Evolutionary conservation across 2,888 invertebrate species (phyloP).

Genomic region (Heteromurus nitidus): DNA sequence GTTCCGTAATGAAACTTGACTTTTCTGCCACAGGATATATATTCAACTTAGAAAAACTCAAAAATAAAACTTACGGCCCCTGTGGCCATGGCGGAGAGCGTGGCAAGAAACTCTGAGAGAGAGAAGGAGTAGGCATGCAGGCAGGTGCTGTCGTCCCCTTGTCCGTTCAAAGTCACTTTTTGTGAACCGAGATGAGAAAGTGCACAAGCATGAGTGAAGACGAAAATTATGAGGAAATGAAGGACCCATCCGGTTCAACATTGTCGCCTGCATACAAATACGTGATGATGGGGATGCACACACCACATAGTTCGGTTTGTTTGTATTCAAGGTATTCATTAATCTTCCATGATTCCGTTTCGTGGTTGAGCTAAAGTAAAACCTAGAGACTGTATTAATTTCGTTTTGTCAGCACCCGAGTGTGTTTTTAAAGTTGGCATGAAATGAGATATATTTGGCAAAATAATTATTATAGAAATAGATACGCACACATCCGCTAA

Average conservation of each 20-base stretch:
- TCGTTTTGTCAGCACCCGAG: not conserved
- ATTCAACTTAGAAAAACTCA: no score
- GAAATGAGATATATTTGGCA: no score
- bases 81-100: constrained; percentile 46
- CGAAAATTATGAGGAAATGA: constrained; percentile 27
- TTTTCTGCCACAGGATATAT: constrained; percentile 55
- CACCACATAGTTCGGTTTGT: not conserved
- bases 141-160: not conserved
- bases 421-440: no score
- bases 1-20: constrained; percentile 60
- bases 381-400: not conserved
- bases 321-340: not conserved
- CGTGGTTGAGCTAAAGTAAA: not conserved
- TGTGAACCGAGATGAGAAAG: not conserved
- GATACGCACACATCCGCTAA: not conserved
- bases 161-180: not conserved
- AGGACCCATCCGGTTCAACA: not conserved
- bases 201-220: not conserved
- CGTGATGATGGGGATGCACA: not conserved
- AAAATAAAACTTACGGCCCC: constrained; percentile 36
- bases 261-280: not conserved
- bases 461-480: no score
- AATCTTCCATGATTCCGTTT: not conserved
- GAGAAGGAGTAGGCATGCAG: not conserved
- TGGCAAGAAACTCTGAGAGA: no score